Base-by-base conservation (phyloP, 2,797 vertebrate species). In the Lepilemur septentrionalis region DNA sequence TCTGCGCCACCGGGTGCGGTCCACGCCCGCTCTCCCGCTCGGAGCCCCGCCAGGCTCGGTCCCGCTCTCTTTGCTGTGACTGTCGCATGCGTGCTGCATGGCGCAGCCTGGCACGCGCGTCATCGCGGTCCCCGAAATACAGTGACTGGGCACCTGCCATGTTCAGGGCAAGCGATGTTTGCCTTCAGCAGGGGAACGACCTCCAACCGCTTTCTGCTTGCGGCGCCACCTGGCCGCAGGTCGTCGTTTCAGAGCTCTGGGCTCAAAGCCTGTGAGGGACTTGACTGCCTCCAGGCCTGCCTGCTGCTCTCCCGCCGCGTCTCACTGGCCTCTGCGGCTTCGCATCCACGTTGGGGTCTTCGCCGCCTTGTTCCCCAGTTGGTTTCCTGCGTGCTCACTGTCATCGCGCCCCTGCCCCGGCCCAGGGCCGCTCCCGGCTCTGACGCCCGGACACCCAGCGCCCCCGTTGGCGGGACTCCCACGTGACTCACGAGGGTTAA, bases 31-130 rank as follows among this genome's bases (percentile, higher is more conserved):
- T 63, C 30, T 41, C 12, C 48, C 48, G 18, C 41, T 46, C n/a
- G 2, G 18, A 61, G 8, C 14, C 22, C 10, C 52, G 81, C 83
- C 70, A 41, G 2, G 28, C 22, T 48, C 22, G 55, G 25, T 41
- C 32, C 32, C 13, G 48, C 32, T 50, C 65, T 57, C 61, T 8
- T 76, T 83, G 28, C 3, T 20, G 10, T 76, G 61, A 95, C 30
- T 28, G 5, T 75, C 38, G 50, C 3, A 30, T 3, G 11, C 46
- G 38, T 0, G 32, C 2, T 52, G 11, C 2, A 3, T 8, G 25
- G 20, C 30, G 32, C 41, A 20, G 69, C 10, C 22, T 14, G 46
- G 23, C 5, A 35, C 22, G 48, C 75, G 38, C 46, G 13, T 28
- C 12, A 9, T 25, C 23, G 50, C 57, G 1, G 0, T 61, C 22